Evolutionary conservation across 2,888 invertebrate species (phyloP).

Genomic region (Chrysotoxum bicinctum): DNA sequence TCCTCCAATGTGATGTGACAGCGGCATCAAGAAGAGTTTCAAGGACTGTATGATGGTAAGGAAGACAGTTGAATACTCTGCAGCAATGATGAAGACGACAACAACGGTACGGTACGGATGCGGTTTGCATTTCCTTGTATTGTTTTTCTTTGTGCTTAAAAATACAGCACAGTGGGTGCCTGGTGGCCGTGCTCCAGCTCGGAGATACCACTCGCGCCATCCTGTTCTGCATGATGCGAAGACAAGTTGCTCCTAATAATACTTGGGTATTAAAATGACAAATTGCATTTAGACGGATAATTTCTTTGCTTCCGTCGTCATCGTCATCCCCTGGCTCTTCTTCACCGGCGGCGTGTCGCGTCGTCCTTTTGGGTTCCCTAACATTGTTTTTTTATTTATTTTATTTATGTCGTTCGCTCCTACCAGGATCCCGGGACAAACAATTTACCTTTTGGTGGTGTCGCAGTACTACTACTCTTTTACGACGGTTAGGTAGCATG

Average conservation of each 20-base stretch:
- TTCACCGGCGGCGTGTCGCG: too few species aligned
- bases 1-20: conserved; percentile 1
- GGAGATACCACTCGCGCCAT: neutral
- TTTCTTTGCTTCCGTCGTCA: conserved; percentile 45
- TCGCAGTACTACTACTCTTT: conserved; percentile 17
- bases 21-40: neutral
- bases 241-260: conserved; percentile 69
- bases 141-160: conserved; percentile 27
- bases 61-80: conserved; percentile 24
- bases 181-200: neutral
- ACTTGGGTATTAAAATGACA: conserved; percentile 73
- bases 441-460: conserved; percentile 29
- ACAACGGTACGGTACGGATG: conserved; percentile 41
- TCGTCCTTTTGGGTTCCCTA: conserved; percentile 17
- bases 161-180: neutral
- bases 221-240: conserved; percentile 44
- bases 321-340: neutral
- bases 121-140: conserved; percentile 64
- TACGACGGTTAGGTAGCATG: conserved; percentile 20
- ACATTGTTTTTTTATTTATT: neutral
- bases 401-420: neutral
- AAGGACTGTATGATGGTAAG: neutral
- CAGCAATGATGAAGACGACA: conserved; percentile 32
- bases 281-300: conserved; percentile 74
- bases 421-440: conserved; percentile 1